phyloP scores from a whole-genome alignment of 2,888 invertebrate genomes.

The Gerosis bhagava region DNA sequence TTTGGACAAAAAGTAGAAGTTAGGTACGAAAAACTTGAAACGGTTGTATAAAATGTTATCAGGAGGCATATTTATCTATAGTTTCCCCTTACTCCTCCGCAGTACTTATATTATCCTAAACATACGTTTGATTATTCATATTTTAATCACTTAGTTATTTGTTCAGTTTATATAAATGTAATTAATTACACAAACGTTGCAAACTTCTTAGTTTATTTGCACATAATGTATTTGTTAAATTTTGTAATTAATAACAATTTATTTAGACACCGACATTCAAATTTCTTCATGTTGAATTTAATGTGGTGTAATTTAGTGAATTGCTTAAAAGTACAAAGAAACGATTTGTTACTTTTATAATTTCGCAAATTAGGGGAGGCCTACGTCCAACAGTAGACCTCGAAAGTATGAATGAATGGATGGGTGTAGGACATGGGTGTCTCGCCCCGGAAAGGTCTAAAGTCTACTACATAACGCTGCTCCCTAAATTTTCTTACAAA shows the following conservation, averaged over 20 bases:
- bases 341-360: slow-evolving; percentile 88
- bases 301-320: slow-evolving; percentile 83
- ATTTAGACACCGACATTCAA: slow-evolving; percentile 72
- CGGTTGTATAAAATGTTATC: slow-evolving; percentile 59
- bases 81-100: slow-evolving; percentile 46
- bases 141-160: slow-evolving; percentile 73
- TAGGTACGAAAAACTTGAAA: slow-evolving; percentile 44
- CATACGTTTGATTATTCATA: slow-evolving; percentile 73
- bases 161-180: slow-evolving; percentile 75
- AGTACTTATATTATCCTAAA: slow-evolving; percentile 50
- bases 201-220: slow-evolving; percentile 80
- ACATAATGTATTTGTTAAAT: slow-evolving; percentile 77
- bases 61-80: slow-evolving; percentile 41
- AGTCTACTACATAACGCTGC: too few species aligned
- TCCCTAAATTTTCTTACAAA: too few species aligned
- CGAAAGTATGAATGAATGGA: too few species aligned
- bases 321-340: slow-evolving; percentile 87
- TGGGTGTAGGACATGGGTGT: too few species aligned
- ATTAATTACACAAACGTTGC: slow-evolving; percentile 76
- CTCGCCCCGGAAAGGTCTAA: too few species aligned
- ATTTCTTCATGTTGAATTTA: slow-evolving; percentile 73
- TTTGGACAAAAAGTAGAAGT: slow-evolving; percentile 16
- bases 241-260: slow-evolving; percentile 74
- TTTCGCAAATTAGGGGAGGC: too few species aligned
- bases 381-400: too few species aligned